These are phyloP conservation scores for Eupeodes corollae DNA, from an alignment of 1,140 invertebrate species.

Conservation along the genomic window DNA sequence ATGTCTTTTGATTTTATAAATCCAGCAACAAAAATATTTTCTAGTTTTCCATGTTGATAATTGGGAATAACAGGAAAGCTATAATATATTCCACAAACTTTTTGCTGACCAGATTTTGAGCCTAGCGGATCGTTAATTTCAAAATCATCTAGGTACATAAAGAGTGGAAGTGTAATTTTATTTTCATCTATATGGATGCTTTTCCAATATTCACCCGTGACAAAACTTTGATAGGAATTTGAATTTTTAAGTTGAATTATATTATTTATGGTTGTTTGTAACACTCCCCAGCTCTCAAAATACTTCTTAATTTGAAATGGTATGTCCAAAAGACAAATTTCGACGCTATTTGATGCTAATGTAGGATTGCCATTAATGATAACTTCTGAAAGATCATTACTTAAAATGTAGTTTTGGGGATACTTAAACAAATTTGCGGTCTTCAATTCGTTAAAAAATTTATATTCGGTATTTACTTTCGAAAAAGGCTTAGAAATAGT, in stretches of 20 bases:
- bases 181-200: background rate
- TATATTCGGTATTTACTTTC: background rate
- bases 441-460: background rate
- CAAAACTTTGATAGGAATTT: background rate
- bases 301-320: background rate
- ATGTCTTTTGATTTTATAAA: background rate
- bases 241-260: background rate
- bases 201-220: background rate
- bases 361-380: background rate
- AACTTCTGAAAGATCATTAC: background rate
- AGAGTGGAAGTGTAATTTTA: background rate
- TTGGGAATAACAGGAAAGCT: conserved; percentile 1
- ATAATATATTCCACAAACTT: conserved; percentile 3
- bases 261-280: background rate
- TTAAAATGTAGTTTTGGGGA: background rate
- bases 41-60: background rate
- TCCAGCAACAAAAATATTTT: conserved; percentile 1
- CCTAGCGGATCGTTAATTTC: background rate
- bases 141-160: too few relatives aligned
- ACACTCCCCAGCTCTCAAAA: background rate
- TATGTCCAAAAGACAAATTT: background rate
- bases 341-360: background rate
- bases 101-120: background rate
- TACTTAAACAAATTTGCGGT: background rate
- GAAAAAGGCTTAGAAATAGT: background rate